These are phyloP conservation scores for Drosophila subquinaria DNA, from an alignment of 2,888 invertebrate genomes.

Conservation along the genomic window DNA sequence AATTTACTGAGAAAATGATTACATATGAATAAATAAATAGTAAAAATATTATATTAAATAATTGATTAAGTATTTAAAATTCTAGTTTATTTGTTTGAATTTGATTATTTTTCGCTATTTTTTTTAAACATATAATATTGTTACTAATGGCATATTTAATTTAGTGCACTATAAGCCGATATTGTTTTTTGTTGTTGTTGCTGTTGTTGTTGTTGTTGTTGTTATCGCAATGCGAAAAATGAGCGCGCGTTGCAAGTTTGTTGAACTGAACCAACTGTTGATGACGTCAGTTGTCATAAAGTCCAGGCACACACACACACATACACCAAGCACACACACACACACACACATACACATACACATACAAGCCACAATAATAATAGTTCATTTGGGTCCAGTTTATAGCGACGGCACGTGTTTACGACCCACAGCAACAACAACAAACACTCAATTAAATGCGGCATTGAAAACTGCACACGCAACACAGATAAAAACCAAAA, in stretches of 20 bases:
- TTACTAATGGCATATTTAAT: too few relatives aligned
- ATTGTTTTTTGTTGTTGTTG: too few relatives aligned
- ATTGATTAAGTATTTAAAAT: too few relatives aligned
- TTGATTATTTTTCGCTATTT: too few relatives aligned
- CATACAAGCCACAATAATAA: conserved; percentile 15
- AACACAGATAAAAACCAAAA: conserved; percentile 58
- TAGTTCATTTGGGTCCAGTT: conserved; percentile 48
- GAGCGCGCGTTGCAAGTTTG: conserved; percentile 43
- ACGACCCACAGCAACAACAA: conserved; percentile 48
- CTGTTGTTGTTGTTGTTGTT: conserved; percentile 1
- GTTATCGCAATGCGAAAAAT: background rate
- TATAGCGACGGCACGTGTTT: conserved; percentile 72
- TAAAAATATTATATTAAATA: too few relatives aligned
- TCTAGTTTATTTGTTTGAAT: too few relatives aligned
- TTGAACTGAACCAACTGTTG: conserved; percentile 59
- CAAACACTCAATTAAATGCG: conserved; percentile 67
- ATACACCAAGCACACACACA: background rate
- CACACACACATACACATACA: background rate
- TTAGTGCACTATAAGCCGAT: too few relatives aligned
- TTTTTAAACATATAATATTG: too few relatives aligned
- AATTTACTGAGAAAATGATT: too few relatives aligned
- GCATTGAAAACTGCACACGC: conserved; percentile 77
- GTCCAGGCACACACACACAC: conserved; percentile 11
- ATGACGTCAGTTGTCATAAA: conserved; percentile 60
- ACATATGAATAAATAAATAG: too few relatives aligned